Base-by-base conservation (phyloP, 2,888 invertebrate genomes). In the Papilio demoleus region DNA sequence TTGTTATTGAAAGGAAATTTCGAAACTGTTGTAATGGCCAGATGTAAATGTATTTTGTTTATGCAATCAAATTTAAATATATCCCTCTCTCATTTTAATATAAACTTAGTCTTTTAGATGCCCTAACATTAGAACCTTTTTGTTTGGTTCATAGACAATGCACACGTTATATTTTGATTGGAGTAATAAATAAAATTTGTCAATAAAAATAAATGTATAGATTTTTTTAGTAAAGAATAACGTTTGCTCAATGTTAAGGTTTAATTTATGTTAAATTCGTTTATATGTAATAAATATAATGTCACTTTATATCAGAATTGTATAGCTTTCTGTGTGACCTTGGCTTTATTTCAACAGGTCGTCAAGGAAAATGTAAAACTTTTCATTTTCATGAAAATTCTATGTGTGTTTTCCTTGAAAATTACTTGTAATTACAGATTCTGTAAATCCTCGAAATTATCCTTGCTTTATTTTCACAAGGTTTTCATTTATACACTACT, bases 361-460 rank as follows among this genome's bases (percentile, higher is more conserved):
- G 27, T 36, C 40, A 36, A 68, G 47, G 58, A 68, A 68, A 58
- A 63, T 36, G 27, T 14, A 62, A 68, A 27, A 42, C 36, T 47
- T 68, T 63, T 58, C 47, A 58, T 5, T 63, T 42, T 63, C 36
- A 36, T 40, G n/a, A 45, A 36, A 68, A 63, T 62, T n/a, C n/a
- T 62, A 9, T 24, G 11, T 38, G 12, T 22, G n/a, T 27, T 68
- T 68, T 68, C 58, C 58, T 63, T 27, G 58, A 63, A 61, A 60
- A 53, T 27, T 31, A 34, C 24, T 22, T 60, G 8, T 40, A 1
- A 40, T 50, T n/a, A 40, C 22, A 56, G 27, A 24, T 31, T 27
- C 50, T 56, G 53, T 2, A 42, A 65, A 40, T 56, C 50, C 22
- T 24, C 9, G 36, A 24, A 36, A 38, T 63, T 47, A 53, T 53